These are phyloP conservation scores for Scolopax mira DNA, from an alignment of 2,113 vertebrate genomes.

Conservation along the genomic window DNA sequence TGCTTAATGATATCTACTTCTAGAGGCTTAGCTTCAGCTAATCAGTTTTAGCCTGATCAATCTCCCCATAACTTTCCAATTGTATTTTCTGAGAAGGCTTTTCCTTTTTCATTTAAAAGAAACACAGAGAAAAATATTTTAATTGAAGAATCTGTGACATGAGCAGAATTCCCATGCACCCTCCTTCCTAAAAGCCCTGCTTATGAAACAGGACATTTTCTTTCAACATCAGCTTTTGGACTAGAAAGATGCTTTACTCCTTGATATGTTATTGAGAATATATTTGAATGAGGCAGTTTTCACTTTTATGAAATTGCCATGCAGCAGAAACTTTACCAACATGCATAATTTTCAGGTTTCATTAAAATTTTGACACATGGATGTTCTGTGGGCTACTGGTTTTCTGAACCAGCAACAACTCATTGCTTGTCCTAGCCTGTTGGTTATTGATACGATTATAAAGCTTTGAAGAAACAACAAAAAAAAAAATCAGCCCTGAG, in stretches of 20 bases:
- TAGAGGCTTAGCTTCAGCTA: background rate
- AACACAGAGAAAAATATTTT: background rate
- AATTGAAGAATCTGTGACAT: background rate
- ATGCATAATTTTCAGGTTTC: background rate
- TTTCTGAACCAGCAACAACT: background rate
- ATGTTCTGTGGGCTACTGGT: background rate
- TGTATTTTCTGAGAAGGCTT: background rate
- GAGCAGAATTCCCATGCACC: fast-evolving
- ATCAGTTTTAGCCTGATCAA: background rate
- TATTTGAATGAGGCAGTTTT: background rate
- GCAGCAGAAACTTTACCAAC: background rate
- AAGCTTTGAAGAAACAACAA: background rate
- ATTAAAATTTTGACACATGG: background rate
- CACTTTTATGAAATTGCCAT: background rate
- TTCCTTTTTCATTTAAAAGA: background rate
- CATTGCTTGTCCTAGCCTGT: background rate
- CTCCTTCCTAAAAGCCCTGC: fast-evolving
- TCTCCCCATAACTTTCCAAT: background rate
- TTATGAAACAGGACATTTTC: background rate
- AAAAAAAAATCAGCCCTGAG: background rate
- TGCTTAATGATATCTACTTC: background rate
- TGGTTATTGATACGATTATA: background rate
- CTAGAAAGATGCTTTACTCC: background rate
- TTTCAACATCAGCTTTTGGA: background rate
- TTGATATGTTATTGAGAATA: background rate